These are phyloP conservation scores for Polyommatus iphigenia DNA, from an alignment of 2,888 invertebrate species.

Conservation along the genomic window DNA sequence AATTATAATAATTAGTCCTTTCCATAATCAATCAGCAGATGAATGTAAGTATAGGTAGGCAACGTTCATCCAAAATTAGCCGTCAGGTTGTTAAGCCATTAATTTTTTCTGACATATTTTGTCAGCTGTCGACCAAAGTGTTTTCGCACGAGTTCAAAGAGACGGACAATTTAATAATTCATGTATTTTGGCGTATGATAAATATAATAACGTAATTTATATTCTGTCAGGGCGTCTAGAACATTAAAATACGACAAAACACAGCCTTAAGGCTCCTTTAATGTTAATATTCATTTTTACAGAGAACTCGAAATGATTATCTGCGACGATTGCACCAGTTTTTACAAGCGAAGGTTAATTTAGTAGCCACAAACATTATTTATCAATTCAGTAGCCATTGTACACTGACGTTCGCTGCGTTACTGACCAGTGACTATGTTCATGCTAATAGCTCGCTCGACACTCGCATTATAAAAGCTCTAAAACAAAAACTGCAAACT, in stretches of 20 bases:
- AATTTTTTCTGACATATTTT: neutral
- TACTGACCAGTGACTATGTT: neutral
- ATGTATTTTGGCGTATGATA: neutral
- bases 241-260: constrained; percentile 5
- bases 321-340: neutral
- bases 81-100: constrained; percentile 13
- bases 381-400: constrained; percentile 12
- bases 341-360: neutral
- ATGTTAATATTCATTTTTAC: constrained; percentile 3
- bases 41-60: neutral
- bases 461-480: neutral
- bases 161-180: constrained; percentile 14
- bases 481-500: neutral
- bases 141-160: constrained; percentile 14
- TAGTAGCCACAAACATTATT: constrained; percentile 11
- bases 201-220: constrained; percentile 16
- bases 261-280: neutral
- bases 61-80: neutral
- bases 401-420: neutral
- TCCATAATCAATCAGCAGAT: constrained; percentile 21
- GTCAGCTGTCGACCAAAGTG: constrained; percentile 15
- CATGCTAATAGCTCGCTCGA: constrained; percentile 21
- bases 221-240: neutral
- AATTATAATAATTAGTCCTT: constrained; percentile 19
- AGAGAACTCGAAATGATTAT: neutral